A percentile compares a stretch with the other conserved stretches of the same genome.
Evolutionary conservation across 2,888 invertebrate species (phyloP).

Genomic region (Melipona beecheii): DNA sequence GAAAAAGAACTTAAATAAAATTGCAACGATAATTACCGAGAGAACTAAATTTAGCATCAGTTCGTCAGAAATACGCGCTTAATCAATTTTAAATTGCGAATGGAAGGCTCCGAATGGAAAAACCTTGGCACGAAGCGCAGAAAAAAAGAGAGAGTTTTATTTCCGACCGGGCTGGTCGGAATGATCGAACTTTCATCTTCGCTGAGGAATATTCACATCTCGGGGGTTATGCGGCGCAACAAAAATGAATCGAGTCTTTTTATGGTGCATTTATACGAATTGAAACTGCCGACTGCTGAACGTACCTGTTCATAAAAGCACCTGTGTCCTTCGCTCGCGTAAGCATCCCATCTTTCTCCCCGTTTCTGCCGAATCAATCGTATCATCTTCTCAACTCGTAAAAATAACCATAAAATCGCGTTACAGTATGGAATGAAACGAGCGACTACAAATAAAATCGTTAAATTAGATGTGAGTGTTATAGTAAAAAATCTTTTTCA

Average conservation of each 20-base stretch:
- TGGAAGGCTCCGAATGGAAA: neutral
- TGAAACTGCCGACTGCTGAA: conserved; percentile 18
- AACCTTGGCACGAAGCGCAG: neutral
- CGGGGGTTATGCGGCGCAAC: conserved; percentile 26
- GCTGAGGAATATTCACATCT: conserved; percentile 36
- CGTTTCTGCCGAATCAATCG: neutral
- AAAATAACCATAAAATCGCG: no score
- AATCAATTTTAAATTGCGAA: neutral
- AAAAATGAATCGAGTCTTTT: conserved; percentile 45
- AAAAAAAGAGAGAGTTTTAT: conserved; percentile 23
- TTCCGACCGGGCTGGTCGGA: conserved; percentile 23
- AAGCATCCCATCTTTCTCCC: neutral
- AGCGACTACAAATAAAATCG: no score
- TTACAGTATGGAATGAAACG: no score
- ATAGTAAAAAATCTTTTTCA: no score
- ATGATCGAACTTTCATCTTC: conserved; percentile 64
- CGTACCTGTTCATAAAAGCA: neutral
- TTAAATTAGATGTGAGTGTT: no score
- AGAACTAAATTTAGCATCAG: neutral
- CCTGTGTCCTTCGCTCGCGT: neutral
- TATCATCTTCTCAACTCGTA: no score
- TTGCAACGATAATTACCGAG: neutral
- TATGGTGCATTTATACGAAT: conserved; percentile 39
- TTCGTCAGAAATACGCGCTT: neutral
- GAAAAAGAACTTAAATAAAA: neutral